phyloP scores from a whole-genome alignment of 2,113 vertebrate species.

The Lampris megalopsis region DNA sequence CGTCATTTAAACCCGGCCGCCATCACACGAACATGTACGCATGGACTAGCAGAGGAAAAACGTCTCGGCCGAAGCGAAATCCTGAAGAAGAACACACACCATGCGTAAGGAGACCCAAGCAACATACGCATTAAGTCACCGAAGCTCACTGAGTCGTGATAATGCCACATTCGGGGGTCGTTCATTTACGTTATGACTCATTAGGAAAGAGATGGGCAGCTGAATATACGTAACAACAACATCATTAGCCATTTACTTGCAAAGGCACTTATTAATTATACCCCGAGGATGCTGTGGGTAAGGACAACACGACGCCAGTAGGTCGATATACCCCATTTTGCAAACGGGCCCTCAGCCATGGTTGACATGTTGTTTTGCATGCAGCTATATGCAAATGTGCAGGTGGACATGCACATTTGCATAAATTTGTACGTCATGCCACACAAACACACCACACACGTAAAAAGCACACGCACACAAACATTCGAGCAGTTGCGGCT shows the following conservation, averaged over 20 bases:
- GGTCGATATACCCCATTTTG: not conserved
- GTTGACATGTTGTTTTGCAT: not conserved
- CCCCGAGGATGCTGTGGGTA: not conserved
- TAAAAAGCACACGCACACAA: not conserved
- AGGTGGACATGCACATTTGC: not conserved
- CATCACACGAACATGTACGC: slow-evolving; percentile 7
- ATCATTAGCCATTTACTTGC: slow-evolving; percentile 26
- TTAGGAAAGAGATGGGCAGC: slow-evolving; percentile 36
- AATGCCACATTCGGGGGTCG: not conserved
- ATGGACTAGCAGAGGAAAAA: not conserved
- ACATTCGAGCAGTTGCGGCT: slow-evolving; percentile 1
- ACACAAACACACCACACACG: slow-evolving; percentile 8
- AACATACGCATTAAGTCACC: not conserved
- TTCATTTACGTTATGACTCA: slow-evolving; percentile 28
- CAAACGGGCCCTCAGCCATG: not conserved
- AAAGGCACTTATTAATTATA: slow-evolving; percentile 19
- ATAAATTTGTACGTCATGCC: not conserved
- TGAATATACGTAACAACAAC: slow-evolving; percentile 17
- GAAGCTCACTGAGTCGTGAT: slow-evolving; percentile 17
- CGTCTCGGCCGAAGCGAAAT: not conserved
- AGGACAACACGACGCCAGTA: no score
- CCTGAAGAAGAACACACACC: not conserved
- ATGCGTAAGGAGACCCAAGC: slow-evolving; percentile 1
- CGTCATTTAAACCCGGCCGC: not conserved
- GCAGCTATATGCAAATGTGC: not conserved